Evolutionary conservation across 2,888 invertebrate genomes (phyloP), one percentile per base, ranked within the genome.

Genomic region (Laspeyria flexula): DNA sequence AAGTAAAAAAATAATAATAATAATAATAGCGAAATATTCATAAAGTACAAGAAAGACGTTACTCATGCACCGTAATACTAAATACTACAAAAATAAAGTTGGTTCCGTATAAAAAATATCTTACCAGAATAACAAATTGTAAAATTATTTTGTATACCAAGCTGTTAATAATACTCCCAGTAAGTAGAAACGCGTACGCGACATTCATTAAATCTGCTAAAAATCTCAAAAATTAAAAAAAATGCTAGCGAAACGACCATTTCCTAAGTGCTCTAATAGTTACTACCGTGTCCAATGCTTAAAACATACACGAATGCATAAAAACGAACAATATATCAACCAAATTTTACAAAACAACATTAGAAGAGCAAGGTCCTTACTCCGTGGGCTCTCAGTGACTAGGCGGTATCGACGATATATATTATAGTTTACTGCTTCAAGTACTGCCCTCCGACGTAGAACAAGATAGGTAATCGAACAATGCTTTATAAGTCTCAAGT

Each of bases 61-160:
- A 91, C 85, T 88, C 92, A 92, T 92, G 92, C 92, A 92, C 90
- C 91, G 86, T 88, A 86, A 81, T 85, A 87, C 88, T 88, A 90
- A 68, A 80, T 72, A 79, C 89, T 88, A 90, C 81, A 86, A 90
- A 88, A 91, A 90, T 88, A 90, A 89, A 80, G 71, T 77, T 83
- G 88, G 83, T 86, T 89, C 73, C 84, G 81, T 87, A 88, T 84
- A 89, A 70, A 91, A 82, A 79, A 90, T 89, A 90, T 90, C 91
- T 90, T 91, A 91, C 89, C 90, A 83, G 85, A 84, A 86, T 87
- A 91, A 90, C 90, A 89, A 89, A 89, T 85, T 88, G 86, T 89
- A 88, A 84, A 89, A 84, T 86, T 83, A 83, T 80, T 84, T 87
- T 85, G 81, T 87, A 85, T 86, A 86, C 80, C 82, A 85, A 88